phyloP scores from a whole-genome alignment of 2,113 vertebrate species.

The Rhinolophus sinicus region DNA sequence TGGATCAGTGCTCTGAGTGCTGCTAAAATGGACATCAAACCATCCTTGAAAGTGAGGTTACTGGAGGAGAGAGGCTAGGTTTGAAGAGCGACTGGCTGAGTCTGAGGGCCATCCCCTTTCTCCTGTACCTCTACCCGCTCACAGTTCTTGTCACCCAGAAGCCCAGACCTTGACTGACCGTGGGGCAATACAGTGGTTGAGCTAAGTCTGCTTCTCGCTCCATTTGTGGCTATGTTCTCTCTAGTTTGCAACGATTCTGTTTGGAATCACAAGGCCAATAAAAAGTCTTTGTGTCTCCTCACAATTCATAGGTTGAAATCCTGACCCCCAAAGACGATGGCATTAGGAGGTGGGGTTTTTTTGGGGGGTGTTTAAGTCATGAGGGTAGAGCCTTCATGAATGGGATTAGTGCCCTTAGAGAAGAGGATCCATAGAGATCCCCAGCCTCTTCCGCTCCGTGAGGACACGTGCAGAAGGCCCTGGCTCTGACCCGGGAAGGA shows the following conservation, averaged over 20 bases:
- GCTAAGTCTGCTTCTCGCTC: accelerated
- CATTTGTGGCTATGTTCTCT: not conserved
- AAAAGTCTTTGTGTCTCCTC: not conserved
- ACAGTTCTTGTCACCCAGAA: not conserved
- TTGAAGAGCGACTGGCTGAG: too few relatives aligned
- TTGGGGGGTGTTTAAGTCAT: not conserved
- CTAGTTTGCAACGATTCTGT: not conserved
- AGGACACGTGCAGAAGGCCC: not conserved
- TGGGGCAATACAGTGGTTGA: accelerated
- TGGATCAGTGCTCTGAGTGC: not conserved
- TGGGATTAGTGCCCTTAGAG: not conserved
- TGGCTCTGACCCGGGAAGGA: not conserved
- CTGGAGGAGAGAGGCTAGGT: not conserved
- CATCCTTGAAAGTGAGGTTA: not conserved
- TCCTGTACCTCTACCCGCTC: not conserved
- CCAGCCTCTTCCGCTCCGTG: accelerated
- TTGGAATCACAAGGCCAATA: not conserved
- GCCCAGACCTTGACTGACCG: not conserved
- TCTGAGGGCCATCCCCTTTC: not conserved
- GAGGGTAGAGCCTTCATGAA: not conserved
- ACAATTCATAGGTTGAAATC: not conserved
- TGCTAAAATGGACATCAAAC: not conserved
- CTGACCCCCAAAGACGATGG: not conserved
- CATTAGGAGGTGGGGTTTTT: not conserved
- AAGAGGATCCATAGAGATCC: not conserved